These are phyloP conservation scores for Craterocephalus amniculus DNA, from an alignment of 2,797 vertebrate genomes.

Conservation along the genomic window DNA sequence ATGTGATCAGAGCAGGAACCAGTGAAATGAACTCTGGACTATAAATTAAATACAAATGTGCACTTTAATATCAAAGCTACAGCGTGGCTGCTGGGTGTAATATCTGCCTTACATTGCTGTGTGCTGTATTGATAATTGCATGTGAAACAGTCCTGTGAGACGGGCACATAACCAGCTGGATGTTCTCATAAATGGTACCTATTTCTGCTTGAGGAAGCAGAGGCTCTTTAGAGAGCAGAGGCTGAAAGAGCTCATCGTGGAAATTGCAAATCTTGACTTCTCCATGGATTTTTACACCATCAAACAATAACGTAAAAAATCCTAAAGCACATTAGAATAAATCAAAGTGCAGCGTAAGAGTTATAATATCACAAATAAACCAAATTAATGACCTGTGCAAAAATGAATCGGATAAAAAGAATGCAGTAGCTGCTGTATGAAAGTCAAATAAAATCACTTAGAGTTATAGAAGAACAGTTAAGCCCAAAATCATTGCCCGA, in stretches of 20 bases:
- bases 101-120: slow-evolving; percentile 29
- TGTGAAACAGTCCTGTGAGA: slow-evolving; percentile 22
- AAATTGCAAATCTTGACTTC: not conserved
- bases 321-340: not conserved
- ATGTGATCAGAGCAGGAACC: slow-evolving; percentile 14
- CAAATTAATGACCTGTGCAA: not conserved
- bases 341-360: not conserved
- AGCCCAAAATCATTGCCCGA: not conserved
- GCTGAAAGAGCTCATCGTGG: slow-evolving; percentile 5
- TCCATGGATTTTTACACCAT: not conserved
- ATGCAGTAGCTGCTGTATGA: not conserved
- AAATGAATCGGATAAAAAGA: not conserved
- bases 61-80: slow-evolving; percentile 24
- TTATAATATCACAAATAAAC: slow-evolving; percentile 1
- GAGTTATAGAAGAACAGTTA: not conserved
- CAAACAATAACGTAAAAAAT: not conserved
- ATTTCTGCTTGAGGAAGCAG: slow-evolving; percentile 26
- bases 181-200: slow-evolving; percentile 23
- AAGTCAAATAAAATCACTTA: not conserved
- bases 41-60: slow-evolving; percentile 2
- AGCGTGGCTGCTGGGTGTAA: not conserved
- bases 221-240: slow-evolving; percentile 16
- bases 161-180: slow-evolving; percentile 17
- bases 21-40: slow-evolving; percentile 12
- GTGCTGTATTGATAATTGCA: slow-evolving; percentile 27